Evolutionary conservation across 1,140 invertebrate genomes (phyloP), one percentile per base, ranked within the genome.

Genomic region (Delia radicum): DNA sequence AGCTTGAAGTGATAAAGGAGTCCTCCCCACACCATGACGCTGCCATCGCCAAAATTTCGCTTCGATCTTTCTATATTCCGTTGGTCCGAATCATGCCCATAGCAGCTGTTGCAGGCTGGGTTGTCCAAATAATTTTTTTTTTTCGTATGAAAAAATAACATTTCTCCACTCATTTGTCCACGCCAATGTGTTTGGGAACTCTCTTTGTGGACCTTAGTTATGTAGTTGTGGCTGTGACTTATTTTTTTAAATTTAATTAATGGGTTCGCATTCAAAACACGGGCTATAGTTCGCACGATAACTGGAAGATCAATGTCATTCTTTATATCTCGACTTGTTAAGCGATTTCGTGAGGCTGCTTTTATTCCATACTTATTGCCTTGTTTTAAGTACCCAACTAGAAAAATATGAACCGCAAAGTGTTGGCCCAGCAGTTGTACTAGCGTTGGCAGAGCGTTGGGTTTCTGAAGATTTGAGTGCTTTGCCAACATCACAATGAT

Each of bases 81-180:
- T 55, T 67, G 26, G 21, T 74, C 71, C 62, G 79, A 76, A 77
- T 77, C 79, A 67, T 75, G 76, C 55, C 69, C 76, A 74, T 80
- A 79, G 69, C 76, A 77, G 12, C 63, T 61, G 63, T n/a, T n/a
- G n/a, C n/a, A n/a, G n/a, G n/a, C n/a, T n/a, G n/a, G n/a, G n/a
- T n/a, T n/a, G n/a, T n/a, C n/a, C n/a, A n/a, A n/a, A n/a, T n/a
- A n/a, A n/a, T n/a, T n/a, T n/a, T n/a, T n/a, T n/a, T 65, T 78
- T 79, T 78, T 78, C 31, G 79, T 78, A n/a, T n/a, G n/a, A 75
- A 63, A 71, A 42, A 71, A 71, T 65, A n/a, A 65, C 28, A 18
- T 55, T 15, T 55, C 21, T 55, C 46, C 46, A 55, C 46, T 55
- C 46, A 15, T 55, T 18, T 18, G 18, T 55, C 46, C 46, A 55